Percentiles rank a stretch among this genome's conserved stretches.
phyloP scores from a whole-genome alignment of 2,797 vertebrate genomes.

The Girardinus metallicus region DNA sequence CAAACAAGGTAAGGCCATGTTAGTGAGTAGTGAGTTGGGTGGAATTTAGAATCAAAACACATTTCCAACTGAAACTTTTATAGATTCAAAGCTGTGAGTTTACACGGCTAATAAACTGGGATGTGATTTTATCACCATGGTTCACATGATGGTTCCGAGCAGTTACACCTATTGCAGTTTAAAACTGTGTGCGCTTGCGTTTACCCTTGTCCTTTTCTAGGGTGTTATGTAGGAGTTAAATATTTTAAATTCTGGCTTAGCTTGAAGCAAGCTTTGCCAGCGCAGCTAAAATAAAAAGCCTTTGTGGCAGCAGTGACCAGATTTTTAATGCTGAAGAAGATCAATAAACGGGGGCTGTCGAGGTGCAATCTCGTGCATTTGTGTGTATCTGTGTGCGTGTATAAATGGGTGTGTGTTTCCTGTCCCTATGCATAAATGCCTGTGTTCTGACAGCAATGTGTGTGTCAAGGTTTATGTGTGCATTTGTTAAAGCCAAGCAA shows the following conservation, averaged over 20 bases:
- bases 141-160: constrained; percentile 52
- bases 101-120: constrained; percentile 23
- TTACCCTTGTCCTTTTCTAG: constrained; percentile 80
- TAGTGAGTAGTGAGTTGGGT: constrained; percentile 50
- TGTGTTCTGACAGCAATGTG: constrained; percentile 70
- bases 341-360: constrained; percentile 87
- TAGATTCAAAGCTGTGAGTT: constrained; percentile 2
- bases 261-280: constrained; percentile 81
- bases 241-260: constrained; percentile 87
- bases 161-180: constrained; percentile 48
- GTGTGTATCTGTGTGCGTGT: constrained; percentile 57
- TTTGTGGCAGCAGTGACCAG: constrained; percentile 90
- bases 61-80: constrained; percentile 9
- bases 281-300: constrained; percentile 91
- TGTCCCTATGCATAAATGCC: constrained; percentile 64
- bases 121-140: constrained; percentile 40
- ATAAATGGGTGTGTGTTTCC: constrained; percentile 41
- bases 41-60: constrained; percentile 27
- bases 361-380: constrained; percentile 82
- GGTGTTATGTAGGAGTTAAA: constrained; percentile 86
- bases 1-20: constrained; percentile 54
- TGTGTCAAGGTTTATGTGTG: constrained; percentile 42
- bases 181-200: constrained; percentile 59
- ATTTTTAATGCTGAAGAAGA: constrained; percentile 95
- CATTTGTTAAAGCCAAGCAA: constrained; percentile 50